Evolutionary conservation across 2,113 vertebrate genomes (phyloP), one percentile per base, ranked within the genome.

Genomic region (Origma solitaria): DNA sequence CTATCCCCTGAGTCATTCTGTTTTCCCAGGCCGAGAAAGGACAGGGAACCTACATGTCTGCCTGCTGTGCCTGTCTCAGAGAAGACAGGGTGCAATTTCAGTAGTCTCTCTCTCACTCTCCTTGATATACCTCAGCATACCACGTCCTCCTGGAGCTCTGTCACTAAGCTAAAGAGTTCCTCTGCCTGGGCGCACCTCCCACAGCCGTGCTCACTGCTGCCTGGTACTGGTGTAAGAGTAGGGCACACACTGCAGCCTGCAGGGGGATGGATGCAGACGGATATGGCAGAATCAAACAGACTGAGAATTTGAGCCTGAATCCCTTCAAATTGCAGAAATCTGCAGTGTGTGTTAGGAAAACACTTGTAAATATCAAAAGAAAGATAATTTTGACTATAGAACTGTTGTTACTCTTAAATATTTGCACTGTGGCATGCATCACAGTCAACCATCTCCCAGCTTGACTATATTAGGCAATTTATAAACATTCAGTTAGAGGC

Each of bases 401-500:
- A 88, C 11, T 72, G 53, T 66, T 77, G 31, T 81, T 88, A 64
- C 40, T 93, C 50, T 72, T 90, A 93, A 93, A 93, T 93, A 88
- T 86, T 88, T 95, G 85, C 78, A 61, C 75, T 76, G 54, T 38
- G 66, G 40, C 50, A 82, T 33, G 31, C 62, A 71, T 64, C 90
- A 50, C 33, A 86, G 71, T 37, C 78, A 83, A 73, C 33, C 38
- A 90, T 38, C 27, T 92, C 54, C 82, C 62, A 64, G 50, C 57
- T 91, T 91, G 57, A 94, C 88, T 85, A 57, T 72, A 85, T 76
- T 45, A 79, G 53, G 54, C 53, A 80, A 20, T 88, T 78, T 40
- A 90, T 65, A 90, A 94, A 94, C 62, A 90, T 72, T 80, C 76
- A 79, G 79, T 94, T 94, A 94, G 64, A 91, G 56, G 49, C 31